These are phyloP conservation scores for Conus canariensis DNA, from an alignment of 2,888 invertebrate species.

Conservation along the genomic window DNA sequence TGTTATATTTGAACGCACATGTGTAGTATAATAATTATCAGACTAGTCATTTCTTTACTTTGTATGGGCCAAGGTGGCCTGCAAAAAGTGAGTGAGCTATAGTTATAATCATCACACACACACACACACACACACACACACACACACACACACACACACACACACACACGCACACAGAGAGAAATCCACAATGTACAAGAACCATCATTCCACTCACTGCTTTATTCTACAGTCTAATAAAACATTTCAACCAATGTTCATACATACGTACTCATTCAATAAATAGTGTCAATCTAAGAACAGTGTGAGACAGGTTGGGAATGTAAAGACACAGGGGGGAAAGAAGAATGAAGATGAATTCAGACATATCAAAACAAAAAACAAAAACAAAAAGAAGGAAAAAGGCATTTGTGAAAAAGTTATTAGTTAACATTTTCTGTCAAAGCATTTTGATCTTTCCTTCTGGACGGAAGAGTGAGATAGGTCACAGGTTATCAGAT, in stretches of 20 bases:
- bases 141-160: background rate
- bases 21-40: too few relatives aligned
- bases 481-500: too few relatives aligned
- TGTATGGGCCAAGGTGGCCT: too few relatives aligned
- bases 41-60: too few relatives aligned
- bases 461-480: background rate
- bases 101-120: too few relatives aligned
- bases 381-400: too few relatives aligned
- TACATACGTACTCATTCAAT: background rate
- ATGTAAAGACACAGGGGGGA: background rate
- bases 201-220: background rate
- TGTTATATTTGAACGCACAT: too few relatives aligned
- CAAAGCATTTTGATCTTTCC: background rate
- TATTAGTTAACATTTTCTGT: background rate
- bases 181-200: background rate
- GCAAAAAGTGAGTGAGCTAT: too few relatives aligned
- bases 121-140: too few relatives aligned
- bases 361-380: too few relatives aligned
- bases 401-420: background rate
- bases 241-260: background rate
- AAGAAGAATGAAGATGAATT: too few relatives aligned
- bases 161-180: background rate
- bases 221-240: conserved; percentile 5
- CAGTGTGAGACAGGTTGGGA: background rate
- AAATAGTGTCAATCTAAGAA: background rate